Evolutionary conservation across 2,113 vertebrate species (phyloP).

Genomic region (Microtus ochrogaster): DNA sequence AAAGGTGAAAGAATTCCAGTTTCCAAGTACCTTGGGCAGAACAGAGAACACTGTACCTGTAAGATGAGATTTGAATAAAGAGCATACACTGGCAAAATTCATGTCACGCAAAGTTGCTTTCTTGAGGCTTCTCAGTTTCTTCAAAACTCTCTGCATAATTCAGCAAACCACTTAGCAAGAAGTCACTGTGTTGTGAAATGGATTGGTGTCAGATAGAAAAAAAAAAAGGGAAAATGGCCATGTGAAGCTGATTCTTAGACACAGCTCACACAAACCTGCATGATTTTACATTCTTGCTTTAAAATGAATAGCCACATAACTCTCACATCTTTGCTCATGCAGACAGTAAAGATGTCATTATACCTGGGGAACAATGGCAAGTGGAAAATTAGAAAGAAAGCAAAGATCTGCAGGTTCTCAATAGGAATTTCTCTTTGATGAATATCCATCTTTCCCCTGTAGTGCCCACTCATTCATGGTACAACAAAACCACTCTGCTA

Average conservation of each 20-base stretch:
- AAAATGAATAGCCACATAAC: neutral
- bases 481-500: neutral
- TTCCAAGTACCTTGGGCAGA: constrained; percentile 9
- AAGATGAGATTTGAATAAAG: constrained; percentile 28
- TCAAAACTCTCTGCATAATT: neutral
- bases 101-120: constrained; percentile 34
- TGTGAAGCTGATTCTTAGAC: constrained; percentile 54
- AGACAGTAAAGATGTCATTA: neutral
- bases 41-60: neutral
- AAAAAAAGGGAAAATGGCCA: neutral
- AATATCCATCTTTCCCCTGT: neutral
- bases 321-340: neutral
- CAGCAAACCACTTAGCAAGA: constrained; percentile 7
- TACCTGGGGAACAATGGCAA: neutral
- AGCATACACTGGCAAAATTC: neutral
- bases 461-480: neutral
- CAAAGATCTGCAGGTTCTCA: neutral
- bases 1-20: neutral
- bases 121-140: neutral
- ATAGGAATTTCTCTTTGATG: constrained; percentile 20
- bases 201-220: constrained; percentile 45
- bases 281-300: constrained; percentile 54
- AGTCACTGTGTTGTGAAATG: constrained; percentile 3
- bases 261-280: constrained; percentile 43
- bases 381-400: neutral